Percentiles rank a stretch among this genome's conserved stretches.
phyloP scores from a whole-genome alignment of 2,113 vertebrate genomes.

The Stegostoma tigrinum region DNA sequence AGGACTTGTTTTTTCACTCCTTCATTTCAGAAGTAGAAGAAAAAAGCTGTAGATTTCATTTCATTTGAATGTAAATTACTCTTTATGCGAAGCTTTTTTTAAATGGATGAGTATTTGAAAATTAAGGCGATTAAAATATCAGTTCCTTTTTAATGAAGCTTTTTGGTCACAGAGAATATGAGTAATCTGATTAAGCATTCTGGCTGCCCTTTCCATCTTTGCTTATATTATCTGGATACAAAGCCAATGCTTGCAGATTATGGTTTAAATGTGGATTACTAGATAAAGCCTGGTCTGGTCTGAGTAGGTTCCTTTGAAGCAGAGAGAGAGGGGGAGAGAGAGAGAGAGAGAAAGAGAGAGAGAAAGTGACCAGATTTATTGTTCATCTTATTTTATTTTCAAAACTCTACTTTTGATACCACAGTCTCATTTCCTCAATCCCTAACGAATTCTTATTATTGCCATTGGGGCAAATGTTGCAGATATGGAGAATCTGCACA shows the following conservation, averaged over 20 bases:
- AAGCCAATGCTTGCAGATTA: slow-evolving; percentile 97
- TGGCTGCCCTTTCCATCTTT: slow-evolving; percentile 75
- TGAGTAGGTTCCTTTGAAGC: slow-evolving; percentile 84
- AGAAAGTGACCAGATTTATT: slow-evolving; percentile 64
- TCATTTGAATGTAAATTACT: slow-evolving; percentile 27
- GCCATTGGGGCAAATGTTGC: too few species aligned
- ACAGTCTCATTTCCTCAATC: not conserved
- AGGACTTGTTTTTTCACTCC: not conserved
- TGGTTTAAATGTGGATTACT: slow-evolving; percentile 99
- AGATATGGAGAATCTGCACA: not conserved
- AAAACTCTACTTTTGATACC: slow-evolving; percentile 55
- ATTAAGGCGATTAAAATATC: slow-evolving; percentile 51
- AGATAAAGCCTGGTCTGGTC: slow-evolving; percentile 86
- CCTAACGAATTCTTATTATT: not conserved
- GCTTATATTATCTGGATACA: slow-evolving; percentile 93
- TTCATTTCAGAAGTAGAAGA: not conserved
- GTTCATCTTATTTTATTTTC: slow-evolving; percentile 70
- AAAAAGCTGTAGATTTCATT: not conserved
- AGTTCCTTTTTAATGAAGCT: slow-evolving; percentile 75
- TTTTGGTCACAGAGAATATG: slow-evolving; percentile 85
- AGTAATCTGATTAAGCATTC: slow-evolving; percentile 98
- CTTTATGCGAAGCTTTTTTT: not conserved
- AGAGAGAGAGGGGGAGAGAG: slow-evolving; percentile 41
- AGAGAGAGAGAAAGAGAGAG: slow-evolving; percentile 49
- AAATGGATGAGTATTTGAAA: slow-evolving; percentile 22